Evolutionary conservation across 1,140 invertebrate species (phyloP).

Genomic region (Formica selysi): DNA sequence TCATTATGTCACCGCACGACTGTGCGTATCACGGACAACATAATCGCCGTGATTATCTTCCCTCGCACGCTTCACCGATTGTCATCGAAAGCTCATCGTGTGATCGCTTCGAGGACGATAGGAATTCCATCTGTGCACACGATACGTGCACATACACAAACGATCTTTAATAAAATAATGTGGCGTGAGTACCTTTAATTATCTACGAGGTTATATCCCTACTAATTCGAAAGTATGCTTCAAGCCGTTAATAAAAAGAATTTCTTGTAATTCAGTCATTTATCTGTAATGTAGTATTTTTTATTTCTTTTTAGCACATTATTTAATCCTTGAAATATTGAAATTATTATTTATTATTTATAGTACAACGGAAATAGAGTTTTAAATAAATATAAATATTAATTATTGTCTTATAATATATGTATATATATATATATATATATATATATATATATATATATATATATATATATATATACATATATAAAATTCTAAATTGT

Average conservation of each 20-base stretch:
- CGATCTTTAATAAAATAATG: conserved; percentile 58
- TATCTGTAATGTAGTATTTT: neutral
- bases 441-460: no score
- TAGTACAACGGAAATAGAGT: neutral
- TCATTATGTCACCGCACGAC: conserved; percentile 65
- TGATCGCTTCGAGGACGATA: conserved; percentile 60
- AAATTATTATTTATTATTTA: conserved; percentile 11
- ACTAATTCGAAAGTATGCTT: conserved; percentile 14
- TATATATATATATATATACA: no score
- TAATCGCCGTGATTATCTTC: conserved; percentile 74
- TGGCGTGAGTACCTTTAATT: conserved; percentile 19
- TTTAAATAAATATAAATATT: neutral
- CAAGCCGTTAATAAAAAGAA: conserved; percentile 15
- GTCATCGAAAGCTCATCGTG: conserved; percentile 60
- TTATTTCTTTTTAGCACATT: neutral
- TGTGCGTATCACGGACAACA: conserved; percentile 61
- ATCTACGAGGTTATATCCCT: conserved; percentile 25
- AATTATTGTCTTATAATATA: no score
- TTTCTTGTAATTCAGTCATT: conserved; percentile 7
- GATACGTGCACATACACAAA: conserved; percentile 14
- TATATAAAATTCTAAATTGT: no score
- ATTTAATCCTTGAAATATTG: neutral
- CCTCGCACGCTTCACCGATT: conserved; percentile 69
- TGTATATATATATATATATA: no score
- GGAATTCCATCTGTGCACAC: conserved; percentile 54